These are phyloP conservation scores for Drosophila ambigua DNA, from an alignment of 1,140 invertebrate species.

Conservation along the genomic window DNA sequence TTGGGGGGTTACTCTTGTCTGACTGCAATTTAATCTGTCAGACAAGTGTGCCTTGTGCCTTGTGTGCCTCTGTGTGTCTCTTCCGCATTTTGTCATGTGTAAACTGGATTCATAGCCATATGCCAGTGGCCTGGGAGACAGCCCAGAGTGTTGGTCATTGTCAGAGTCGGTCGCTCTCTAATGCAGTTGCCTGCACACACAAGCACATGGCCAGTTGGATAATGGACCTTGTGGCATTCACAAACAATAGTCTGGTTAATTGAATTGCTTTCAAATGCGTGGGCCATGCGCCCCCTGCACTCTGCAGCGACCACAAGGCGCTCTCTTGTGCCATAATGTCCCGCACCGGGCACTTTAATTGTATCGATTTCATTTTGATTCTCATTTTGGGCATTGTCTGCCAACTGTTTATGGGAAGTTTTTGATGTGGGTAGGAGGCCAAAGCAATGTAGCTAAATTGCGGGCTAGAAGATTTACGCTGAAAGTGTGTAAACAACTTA, in stretches of 20 bases:
- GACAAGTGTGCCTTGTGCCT: slow-evolving; percentile 52
- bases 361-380: slow-evolving; percentile 59
- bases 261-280: slow-evolving; percentile 72
- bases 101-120: slow-evolving; percentile 10
- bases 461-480: no score
- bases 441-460: no score
- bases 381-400: slow-evolving; percentile 28
- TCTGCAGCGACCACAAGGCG: slow-evolving; percentile 42
- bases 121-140: no score
- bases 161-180: background rate
- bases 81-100: slow-evolving; percentile 23
- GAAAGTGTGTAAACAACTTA: no score
- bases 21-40: slow-evolving; percentile 66
- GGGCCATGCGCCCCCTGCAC: slow-evolving; percentile 32
- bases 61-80: slow-evolving; percentile 11
- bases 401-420: slow-evolving; percentile 14
- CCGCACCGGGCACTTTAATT: slow-evolving; percentile 52
- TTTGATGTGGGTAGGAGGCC: no score
- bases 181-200: slow-evolving; percentile 39
- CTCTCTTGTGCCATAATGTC: slow-evolving; percentile 43
- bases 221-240: slow-evolving; percentile 33
- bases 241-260: slow-evolving; percentile 69
- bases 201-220: slow-evolving; percentile 25
- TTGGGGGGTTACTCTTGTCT: background rate
- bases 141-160: slow-evolving; percentile 1